A percentile compares a stretch with the other conserved stretches of the same genome.
These are phyloP conservation scores for Coremacera marginata DNA, from an alignment of 2,888 invertebrate species.

Conservation along the genomic window DNA sequence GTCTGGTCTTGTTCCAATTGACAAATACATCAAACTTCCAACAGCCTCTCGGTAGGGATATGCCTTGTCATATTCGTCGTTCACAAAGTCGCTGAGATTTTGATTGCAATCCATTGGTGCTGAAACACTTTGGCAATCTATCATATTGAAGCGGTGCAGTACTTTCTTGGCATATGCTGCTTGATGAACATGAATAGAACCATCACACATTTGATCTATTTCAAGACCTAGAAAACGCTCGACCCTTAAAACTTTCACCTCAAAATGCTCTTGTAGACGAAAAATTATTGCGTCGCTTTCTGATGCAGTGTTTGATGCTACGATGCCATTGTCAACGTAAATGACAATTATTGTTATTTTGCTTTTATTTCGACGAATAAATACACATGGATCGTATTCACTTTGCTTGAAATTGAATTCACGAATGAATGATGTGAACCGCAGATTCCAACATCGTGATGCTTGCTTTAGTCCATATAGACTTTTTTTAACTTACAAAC, in stretches of 20 bases:
- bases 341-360: constrained; percentile 47
- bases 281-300: constrained; percentile 31
- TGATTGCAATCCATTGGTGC: constrained; percentile 41
- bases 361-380: constrained; percentile 38
- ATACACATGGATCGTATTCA: constrained; percentile 55
- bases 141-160: constrained; percentile 46
- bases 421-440: not conserved
- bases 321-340: constrained; percentile 55
- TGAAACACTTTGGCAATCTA: constrained; percentile 39
- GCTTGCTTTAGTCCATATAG: constrained; percentile 49
- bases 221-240: constrained; percentile 29
- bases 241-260: constrained; percentile 8
- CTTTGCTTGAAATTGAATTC: not conserved
- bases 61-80: not conserved
- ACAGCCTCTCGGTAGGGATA: constrained; percentile 49
- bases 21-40: constrained; percentile 48
- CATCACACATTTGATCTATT: constrained; percentile 32
- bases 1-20: constrained; percentile 47
- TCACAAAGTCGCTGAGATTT: not conserved
- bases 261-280: constrained; percentile 21
- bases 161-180: constrained; percentile 41
- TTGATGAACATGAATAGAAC: constrained; percentile 44
- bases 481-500: constrained; percentile 49
- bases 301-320: constrained; percentile 42
- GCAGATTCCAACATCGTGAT: not conserved